Percentiles rank a stretch among this genome's conserved stretches.
Evolutionary conservation across 1,140 invertebrate species (phyloP).

Genomic region (Aphidius ervi): DNA sequence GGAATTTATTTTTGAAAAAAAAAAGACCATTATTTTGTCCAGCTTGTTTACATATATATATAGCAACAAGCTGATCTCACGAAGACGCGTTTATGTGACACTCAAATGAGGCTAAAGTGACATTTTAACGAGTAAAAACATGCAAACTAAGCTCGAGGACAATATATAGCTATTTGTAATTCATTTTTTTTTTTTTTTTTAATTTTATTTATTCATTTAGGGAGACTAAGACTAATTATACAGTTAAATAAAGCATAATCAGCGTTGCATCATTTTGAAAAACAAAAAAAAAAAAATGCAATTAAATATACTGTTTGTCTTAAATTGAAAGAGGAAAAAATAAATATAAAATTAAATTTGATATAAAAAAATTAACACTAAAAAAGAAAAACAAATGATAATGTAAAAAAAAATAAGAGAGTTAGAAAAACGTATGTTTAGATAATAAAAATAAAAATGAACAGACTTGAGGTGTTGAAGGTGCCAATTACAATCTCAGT

Average conservation of each 20-base stretch:
- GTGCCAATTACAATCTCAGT: slow-evolving; percentile 20
- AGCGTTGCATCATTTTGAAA: too few species aligned
- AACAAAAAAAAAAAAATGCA: too few species aligned
- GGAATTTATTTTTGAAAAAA: too few species aligned
- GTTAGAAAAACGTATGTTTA: not conserved
- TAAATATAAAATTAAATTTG: too few species aligned
- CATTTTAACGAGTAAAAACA: slow-evolving; percentile 7
- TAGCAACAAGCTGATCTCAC: not conserved
- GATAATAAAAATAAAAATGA: not conserved
- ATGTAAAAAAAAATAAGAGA: slow-evolving; percentile 9
- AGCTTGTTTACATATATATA: not conserved
- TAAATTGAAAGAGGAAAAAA: too few species aligned
- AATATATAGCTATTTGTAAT: not conserved
- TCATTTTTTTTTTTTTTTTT: not conserved
- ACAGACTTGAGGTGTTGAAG: slow-evolving; percentile 20
- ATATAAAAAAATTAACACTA: not conserved
- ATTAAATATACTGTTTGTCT: too few species aligned
- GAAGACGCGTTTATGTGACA: not conserved
- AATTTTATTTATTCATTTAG: not conserved
- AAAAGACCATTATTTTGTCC: not conserved
- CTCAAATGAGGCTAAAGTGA: slow-evolving; percentile 12
- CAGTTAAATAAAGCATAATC: too few species aligned
- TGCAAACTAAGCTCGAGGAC: slow-evolving; percentile 5
- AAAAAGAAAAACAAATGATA: slow-evolving; percentile 2
- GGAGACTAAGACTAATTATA: too few species aligned